Evolutionary conservation across 1,140 invertebrate genomes (phyloP).

Genomic region (Drepana arcuata): DNA sequence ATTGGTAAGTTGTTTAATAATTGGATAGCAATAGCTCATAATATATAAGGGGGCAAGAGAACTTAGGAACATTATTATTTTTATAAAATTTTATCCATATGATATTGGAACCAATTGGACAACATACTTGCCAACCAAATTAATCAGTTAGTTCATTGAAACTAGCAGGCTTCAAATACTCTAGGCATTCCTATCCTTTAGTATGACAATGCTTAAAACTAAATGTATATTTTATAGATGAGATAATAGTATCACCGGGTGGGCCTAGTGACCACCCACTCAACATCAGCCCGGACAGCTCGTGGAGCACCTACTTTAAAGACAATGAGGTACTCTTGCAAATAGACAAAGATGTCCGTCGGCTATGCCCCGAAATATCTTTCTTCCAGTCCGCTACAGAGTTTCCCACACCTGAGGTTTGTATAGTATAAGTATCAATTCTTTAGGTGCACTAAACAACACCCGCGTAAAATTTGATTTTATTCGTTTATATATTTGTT

Average conservation of each 20-base stretch:
- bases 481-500: background rate
- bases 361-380: constrained; percentile 95
- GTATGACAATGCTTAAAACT: no score
- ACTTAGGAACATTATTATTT: no score
- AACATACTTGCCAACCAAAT: background rate
- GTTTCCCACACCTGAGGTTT: constrained; percentile 84
- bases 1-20: constrained; percentile 75
- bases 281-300: constrained; percentile 93
- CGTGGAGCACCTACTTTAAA: constrained; percentile 93
- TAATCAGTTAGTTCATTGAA: no score
- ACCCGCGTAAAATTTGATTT: background rate
- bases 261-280: constrained; percentile 87
- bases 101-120: no score
- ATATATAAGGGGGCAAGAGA: no score
- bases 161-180: no score
- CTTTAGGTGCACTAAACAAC: background rate
- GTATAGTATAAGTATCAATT: constrained; percentile 1
- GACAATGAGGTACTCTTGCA: constrained; percentile 97
- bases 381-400: constrained; percentile 96
- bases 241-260: constrained; percentile 86
- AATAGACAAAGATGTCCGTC: constrained; percentile 97
- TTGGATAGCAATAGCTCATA: no score
- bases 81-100: no score
- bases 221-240: constrained; percentile 75
- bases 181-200: no score